Percentiles rank a stretch among this genome's conserved stretches.
Evolutionary conservation across 2,113 vertebrate genomes (phyloP).

Genomic region (Rhinolophus ferrumequinum): DNA sequence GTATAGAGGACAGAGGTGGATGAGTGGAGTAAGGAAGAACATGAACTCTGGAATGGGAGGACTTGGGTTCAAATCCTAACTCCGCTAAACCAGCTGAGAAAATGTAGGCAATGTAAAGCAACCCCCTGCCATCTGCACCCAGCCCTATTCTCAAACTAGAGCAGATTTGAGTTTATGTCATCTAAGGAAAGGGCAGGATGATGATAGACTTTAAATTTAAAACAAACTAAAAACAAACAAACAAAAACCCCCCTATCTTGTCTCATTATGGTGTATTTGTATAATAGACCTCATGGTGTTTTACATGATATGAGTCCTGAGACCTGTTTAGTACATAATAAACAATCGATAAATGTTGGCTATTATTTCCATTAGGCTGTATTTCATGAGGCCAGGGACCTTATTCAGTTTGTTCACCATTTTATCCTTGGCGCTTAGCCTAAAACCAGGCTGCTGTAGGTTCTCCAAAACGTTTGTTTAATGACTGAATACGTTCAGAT

Average conservation of each 20-base stretch:
- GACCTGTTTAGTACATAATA: not conserved
- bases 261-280: not conserved
- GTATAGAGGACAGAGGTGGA: rapidly evolving
- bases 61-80: not conserved
- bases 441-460: not conserved
- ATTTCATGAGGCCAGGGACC: not conserved
- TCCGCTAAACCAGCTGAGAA: not conserved
- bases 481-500: not conserved
- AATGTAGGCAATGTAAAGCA: not conserved
- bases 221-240: not conserved
- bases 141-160: not conserved
- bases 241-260: not conserved
- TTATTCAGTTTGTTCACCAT: not conserved
- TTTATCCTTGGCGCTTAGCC: not conserved
- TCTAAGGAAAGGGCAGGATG: not conserved
- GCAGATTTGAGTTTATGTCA: not conserved
- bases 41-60: not conserved
- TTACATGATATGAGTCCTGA: not conserved
- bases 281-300: not conserved
- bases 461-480: not conserved
- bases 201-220: not conserved
- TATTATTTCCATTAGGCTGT: not conserved
- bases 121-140: not conserved
- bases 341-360: not conserved
- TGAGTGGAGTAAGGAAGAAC: not conserved